A percentile compares a stretch with the other conserved stretches of the same genome.
Conservation (phyloP, 2,888 invertebrate species). For the Monopis laevigella region DNA sequence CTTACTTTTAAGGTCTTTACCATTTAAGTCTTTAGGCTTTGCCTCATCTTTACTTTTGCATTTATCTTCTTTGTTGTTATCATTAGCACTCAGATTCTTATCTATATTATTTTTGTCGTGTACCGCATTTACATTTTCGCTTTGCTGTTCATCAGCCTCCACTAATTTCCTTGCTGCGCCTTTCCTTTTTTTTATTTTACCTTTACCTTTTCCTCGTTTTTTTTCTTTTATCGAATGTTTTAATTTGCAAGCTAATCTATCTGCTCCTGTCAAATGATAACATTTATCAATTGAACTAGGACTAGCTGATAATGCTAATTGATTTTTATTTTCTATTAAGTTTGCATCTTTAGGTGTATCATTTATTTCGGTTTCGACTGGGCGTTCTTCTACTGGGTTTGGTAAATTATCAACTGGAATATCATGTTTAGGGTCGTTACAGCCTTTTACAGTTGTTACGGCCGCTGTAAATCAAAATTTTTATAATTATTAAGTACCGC, state of each 20-base stretch:
- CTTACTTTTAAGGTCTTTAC: neutral
- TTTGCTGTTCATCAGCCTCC: neutral
- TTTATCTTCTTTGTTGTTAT: neutral
- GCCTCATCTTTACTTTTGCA: neutral
- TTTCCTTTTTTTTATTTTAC: neutral
- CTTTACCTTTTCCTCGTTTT: no score
- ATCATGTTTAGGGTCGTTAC: no score
- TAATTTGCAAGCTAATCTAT: neutral
- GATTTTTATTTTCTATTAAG: neutral
- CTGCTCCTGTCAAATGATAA: neutral
- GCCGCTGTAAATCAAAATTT: no score
- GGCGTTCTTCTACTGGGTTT: no score
- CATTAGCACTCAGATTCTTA: no score
- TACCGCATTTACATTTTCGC: neutral
- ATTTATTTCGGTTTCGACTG: no score
- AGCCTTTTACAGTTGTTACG: no score
- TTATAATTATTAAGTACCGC: no score
- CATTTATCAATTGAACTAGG: neutral
- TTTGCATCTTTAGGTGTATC: neutral
- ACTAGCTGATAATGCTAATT: neutral
- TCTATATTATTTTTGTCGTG: neutral
- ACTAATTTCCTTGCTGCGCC: neutral
- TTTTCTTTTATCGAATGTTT: neutral
- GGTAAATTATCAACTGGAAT: no score
- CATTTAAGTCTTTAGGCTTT: neutral